phyloP scores from a whole-genome alignment of 2,888 invertebrate species.

The Cantharis rustica region DNA sequence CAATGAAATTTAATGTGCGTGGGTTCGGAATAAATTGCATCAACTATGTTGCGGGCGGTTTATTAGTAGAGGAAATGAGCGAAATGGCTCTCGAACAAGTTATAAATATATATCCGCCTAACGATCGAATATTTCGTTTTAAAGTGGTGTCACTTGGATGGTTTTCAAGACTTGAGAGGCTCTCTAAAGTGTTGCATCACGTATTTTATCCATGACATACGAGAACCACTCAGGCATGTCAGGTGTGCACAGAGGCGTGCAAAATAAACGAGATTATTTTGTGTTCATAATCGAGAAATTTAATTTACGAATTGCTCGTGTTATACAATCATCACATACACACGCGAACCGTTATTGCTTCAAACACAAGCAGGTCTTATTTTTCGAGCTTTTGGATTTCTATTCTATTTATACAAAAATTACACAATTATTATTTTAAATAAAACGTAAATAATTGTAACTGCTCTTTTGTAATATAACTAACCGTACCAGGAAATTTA shows the following conservation, averaged over 20 bases:
- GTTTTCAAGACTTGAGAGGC: conserved; percentile 22
- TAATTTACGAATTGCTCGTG: conserved; percentile 19
- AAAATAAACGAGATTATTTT: conserved; percentile 23
- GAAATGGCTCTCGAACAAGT: conserved; percentile 16
- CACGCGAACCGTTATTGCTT: background rate
- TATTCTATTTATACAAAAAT: background rate
- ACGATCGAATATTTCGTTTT: conserved; percentile 23
- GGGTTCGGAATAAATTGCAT: conserved; percentile 9
- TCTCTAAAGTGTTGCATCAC: conserved; percentile 25
- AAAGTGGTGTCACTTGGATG: conserved; percentile 28
- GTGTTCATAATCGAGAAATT: conserved; percentile 26
- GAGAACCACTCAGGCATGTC: conserved; percentile 16
- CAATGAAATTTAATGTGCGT: conserved; percentile 7
- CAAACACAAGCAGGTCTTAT: background rate
- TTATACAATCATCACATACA: background rate
- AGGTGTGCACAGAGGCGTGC: conserved; percentile 22
- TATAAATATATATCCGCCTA: conserved; percentile 23
- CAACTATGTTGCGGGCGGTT: conserved; percentile 8
- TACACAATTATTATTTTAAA: background rate
- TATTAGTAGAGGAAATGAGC: conserved; percentile 14
- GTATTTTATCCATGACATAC: conserved; percentile 22
- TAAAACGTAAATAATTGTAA: background rate
- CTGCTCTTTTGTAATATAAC: background rate
- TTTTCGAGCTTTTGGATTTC: background rate
- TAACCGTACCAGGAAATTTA: background rate